These are phyloP conservation scores for Theocolax elegans DNA, from an alignment of 1,140 invertebrate species.

Conservation along the genomic window DNA sequence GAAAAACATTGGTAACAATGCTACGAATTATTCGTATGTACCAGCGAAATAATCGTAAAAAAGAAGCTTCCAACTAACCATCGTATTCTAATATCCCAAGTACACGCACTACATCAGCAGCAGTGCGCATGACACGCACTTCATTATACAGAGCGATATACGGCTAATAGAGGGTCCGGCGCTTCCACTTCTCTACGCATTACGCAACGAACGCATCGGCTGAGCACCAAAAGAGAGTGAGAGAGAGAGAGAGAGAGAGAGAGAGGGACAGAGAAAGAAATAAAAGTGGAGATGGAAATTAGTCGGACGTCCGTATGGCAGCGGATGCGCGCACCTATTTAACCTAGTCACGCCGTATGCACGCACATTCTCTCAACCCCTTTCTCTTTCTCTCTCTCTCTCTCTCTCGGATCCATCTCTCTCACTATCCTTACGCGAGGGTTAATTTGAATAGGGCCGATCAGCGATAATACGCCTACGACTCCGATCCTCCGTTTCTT, in stretches of 20 bases:
- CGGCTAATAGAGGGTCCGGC: slow-evolving; percentile 39
- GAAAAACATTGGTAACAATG: too few species aligned
- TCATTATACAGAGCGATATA: slow-evolving; percentile 13
- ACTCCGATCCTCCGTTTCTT: slow-evolving; percentile 48
- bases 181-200: too few species aligned
- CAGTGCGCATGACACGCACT: slow-evolving; percentile 20
- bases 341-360: slow-evolving; percentile 62
- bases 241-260: too few species aligned
- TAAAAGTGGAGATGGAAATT: slow-evolving; percentile 31
- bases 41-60: too few species aligned
- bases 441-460: slow-evolving; percentile 65
- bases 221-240: too few species aligned
- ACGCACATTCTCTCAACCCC: slow-evolving; percentile 45
- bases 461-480: slow-evolving; percentile 54
- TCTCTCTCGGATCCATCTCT: slow-evolving; percentile 41
- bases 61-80: background rate
- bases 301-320: slow-evolving; percentile 54
- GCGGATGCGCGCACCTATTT: slow-evolving; percentile 47
- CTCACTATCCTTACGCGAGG: slow-evolving; percentile 59
- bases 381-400: too few species aligned
- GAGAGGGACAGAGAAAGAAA: background rate
- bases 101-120: background rate
- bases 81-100: background rate
- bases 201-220: too few species aligned
- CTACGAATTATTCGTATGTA: too few species aligned